These are phyloP conservation scores for Bubalus kerabau DNA, from an alignment of 2,113 vertebrate species.

Conservation along the genomic window DNA sequence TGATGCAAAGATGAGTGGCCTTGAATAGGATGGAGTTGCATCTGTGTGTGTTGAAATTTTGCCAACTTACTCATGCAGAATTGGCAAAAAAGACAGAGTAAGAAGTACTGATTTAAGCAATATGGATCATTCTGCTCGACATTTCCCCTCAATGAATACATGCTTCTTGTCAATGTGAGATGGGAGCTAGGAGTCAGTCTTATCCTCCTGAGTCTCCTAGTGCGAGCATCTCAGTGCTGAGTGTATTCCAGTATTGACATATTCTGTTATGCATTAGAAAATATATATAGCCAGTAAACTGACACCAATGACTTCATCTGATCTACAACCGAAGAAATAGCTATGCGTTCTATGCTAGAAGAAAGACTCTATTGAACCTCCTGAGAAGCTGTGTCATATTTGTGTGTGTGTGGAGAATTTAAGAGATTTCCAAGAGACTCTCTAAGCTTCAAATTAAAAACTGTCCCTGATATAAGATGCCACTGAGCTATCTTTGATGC, in stretches of 20 bases:
- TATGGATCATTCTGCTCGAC: not conserved
- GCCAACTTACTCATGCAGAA: not conserved
- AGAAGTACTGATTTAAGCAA: not conserved
- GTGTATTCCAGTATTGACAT: not conserved
- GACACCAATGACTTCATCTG: not conserved
- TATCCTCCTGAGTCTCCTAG: not conserved
- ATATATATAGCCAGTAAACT: not conserved
- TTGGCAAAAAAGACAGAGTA: not conserved
- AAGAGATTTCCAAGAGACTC: not conserved
- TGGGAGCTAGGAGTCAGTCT: not conserved
- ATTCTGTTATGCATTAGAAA: not conserved
- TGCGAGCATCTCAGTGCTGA: not conserved
- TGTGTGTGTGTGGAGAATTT: conserved; percentile 2
- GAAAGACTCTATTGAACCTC: not conserved
- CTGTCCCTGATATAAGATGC: not conserved
- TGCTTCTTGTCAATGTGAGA: not conserved
- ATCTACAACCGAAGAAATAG: not conserved
- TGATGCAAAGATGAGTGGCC: not conserved
- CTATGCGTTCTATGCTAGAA: not conserved
- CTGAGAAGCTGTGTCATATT: not conserved
- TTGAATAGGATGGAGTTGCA: not conserved
- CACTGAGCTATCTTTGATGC: not conserved
- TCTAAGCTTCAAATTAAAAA: not conserved
- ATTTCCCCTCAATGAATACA: not conserved
- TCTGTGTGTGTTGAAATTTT: not conserved